Conservation (phyloP, 2,888 invertebrate genomes). For the Onchidella celtica region DNA sequence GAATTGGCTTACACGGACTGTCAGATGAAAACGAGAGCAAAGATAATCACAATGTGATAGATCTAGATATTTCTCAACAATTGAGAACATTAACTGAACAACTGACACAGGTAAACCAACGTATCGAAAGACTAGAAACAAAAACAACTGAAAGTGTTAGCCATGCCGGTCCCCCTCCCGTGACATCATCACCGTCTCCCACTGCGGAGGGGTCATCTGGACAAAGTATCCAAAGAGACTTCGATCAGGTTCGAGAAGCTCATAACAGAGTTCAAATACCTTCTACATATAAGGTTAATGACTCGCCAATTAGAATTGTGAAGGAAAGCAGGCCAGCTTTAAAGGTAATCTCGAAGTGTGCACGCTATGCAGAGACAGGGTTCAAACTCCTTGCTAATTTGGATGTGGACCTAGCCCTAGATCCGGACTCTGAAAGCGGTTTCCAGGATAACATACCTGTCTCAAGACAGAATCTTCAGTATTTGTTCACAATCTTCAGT, state of each 20-base stretch:
- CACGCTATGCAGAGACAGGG: constrained; percentile 1
- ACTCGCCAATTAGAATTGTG: not conserved
- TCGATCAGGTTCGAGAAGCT: not conserved
- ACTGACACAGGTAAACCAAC: not conserved
- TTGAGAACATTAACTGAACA: not conserved
- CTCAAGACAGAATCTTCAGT: not conserved
- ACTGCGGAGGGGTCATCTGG: not conserved
- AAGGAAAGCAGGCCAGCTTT: not conserved
- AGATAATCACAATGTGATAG: too few species aligned
- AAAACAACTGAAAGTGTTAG: not conserved
- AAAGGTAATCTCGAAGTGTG: not conserved
- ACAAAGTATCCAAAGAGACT: not conserved
- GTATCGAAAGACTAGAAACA: not conserved
- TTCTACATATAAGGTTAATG: not conserved
- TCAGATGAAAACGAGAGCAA: not conserved
- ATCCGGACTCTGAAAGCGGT: not conserved
- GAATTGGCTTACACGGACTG: not conserved
- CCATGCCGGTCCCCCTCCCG: not conserved
- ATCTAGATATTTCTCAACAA: not conserved
- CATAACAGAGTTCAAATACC: not conserved
- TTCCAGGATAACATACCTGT: not conserved
- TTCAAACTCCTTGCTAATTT: not conserved
- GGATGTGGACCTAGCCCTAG: not conserved
- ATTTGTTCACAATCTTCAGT: not conserved
- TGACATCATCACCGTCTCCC: not conserved